These are phyloP conservation scores for Pristionchus entomophagus DNA, from an alignment of 2,888 invertebrate species.

Conservation along the genomic window DNA sequence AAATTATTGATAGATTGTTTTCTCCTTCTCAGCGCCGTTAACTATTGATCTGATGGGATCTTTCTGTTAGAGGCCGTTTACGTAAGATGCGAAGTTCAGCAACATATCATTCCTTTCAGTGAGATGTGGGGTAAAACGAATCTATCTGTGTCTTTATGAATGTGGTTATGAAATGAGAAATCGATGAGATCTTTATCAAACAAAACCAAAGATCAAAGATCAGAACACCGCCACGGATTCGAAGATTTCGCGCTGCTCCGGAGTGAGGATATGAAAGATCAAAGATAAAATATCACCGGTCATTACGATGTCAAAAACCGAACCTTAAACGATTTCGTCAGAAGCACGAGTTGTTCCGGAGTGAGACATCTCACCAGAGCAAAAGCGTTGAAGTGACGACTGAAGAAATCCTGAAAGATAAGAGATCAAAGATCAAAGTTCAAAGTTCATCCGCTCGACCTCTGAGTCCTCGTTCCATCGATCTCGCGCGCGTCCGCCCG, in stretches of 20 bases:
- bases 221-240: constrained; percentile 43
- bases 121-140: no score
- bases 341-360: not conserved
- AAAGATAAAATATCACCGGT: not conserved
- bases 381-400: constrained; percentile 23
- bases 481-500: constrained; percentile 31
- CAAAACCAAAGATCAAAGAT: not conserved
- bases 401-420: constrained; percentile 7
- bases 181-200: not conserved
- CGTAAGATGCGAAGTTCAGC: no score
- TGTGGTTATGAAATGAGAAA: no score
- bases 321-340: constrained; percentile 43
- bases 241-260: constrained; percentile 44
- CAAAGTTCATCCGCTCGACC: not conserved
- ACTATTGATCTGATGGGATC: no score
- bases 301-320: no score
- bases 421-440: not conserved
- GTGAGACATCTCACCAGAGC: not conserved
- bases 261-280: constrained; percentile 34
- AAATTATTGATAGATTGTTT: no score
- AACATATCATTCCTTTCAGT: no score
- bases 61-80: no score
- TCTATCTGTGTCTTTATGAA: no score
- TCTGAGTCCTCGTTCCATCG: constrained; percentile 25
- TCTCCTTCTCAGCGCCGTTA: no score